A percentile compares a stretch with the other conserved stretches of the same genome.
Conservation (phyloP, 2,113 vertebrate species). For the Microtus ochrogaster region DNA sequence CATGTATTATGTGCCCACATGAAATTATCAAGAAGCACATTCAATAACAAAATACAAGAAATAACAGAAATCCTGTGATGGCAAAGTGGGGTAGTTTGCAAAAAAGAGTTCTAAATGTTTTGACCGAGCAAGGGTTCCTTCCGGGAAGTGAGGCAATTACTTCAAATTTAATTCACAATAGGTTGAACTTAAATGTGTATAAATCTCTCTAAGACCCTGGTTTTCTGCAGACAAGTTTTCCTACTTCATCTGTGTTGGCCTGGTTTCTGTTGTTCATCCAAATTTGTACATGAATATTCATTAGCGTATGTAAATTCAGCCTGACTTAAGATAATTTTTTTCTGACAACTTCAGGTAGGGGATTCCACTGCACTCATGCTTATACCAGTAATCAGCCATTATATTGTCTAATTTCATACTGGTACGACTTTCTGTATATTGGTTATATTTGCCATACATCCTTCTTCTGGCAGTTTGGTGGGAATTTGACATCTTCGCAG, state of each 20-base stretch:
- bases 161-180: neutral
- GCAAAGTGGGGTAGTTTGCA: neutral
- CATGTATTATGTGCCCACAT: neutral
- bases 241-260: neutral
- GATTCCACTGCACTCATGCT: neutral
- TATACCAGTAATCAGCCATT: neutral
- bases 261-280: neutral
- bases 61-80: neutral
- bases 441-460: neutral
- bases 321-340: neutral
- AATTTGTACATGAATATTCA: neutral
- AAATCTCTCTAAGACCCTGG: neutral
- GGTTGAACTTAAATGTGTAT: neutral
- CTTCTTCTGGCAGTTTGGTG: neutral
- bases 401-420: neutral
- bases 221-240: neutral
- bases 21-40: neutral
- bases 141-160: neutral
- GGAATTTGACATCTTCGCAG: neutral
- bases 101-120: neutral
- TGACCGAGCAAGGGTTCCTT: neutral
- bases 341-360: neutral
- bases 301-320: neutral
- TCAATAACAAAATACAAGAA: neutral
- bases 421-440: neutral